These are phyloP conservation scores for Galago senegalensis DNA, from an alignment of 2,797 vertebrate species.

Conservation along the genomic window DNA sequence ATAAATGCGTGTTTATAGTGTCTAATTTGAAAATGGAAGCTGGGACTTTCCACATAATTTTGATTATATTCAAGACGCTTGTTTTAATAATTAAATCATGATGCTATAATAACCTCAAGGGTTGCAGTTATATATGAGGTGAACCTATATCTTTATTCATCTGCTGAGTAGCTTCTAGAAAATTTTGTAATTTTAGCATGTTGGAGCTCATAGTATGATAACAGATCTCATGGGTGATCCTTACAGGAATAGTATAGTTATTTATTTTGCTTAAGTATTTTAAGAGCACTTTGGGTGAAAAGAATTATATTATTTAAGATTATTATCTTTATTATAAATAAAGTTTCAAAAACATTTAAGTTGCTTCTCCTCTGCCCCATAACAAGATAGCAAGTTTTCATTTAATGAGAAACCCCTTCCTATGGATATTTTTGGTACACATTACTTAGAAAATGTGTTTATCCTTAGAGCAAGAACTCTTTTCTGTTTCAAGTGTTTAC, in stretches of 20 bases:
- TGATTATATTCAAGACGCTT: constrained; percentile 53
- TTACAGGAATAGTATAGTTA: neutral
- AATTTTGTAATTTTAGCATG: constrained; percentile 34
- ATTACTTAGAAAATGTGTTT: constrained; percentile 49
- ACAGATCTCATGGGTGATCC: neutral
- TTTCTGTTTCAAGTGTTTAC: neutral
- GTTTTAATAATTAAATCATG: constrained; percentile 70
- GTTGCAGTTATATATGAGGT: neutral
- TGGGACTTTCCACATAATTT: constrained; percentile 10
- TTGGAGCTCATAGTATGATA: neutral
- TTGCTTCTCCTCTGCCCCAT: neutral
- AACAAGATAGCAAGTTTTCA: neutral
- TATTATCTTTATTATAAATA: neutral
- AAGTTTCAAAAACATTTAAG: constrained; percentile 33
- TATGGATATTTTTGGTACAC: neutral
- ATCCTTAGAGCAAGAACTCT: neutral
- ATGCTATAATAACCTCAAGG: neutral
- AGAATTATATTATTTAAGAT: constrained; percentile 32
- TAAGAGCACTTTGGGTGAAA: constrained; percentile 8
- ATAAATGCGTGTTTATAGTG: neutral
- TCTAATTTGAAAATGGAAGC: constrained; percentile 37
- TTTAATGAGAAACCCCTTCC: neutral
- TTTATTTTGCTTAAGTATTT: neutral
- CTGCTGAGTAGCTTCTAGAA: constrained; percentile 38
- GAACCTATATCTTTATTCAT: constrained; percentile 41